Base-by-base conservation (phyloP, 2,113 vertebrate species). In the Trogon melanurus region DNA sequence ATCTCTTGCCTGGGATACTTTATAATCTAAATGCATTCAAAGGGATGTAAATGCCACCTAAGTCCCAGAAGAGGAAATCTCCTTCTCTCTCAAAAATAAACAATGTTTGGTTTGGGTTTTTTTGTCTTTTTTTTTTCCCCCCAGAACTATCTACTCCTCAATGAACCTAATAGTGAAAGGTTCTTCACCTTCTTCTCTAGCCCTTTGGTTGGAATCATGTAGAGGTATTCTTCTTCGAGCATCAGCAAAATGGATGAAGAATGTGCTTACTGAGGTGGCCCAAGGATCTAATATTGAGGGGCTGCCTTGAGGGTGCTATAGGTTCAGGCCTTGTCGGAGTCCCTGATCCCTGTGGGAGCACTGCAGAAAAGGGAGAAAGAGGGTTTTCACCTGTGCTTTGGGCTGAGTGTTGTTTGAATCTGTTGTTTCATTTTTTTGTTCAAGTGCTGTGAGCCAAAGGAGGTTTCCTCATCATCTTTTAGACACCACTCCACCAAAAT, bases 341-440 rank as follows among this genome's bases (percentile, higher is more conserved):
- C 54, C 57, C 47, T 71, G 26, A 60, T 56, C 34, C 57, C 30
- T 54, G 26, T 36, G 51, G 11, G 26, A 79, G 15, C 32, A 47
- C 29, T 53, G 44, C 20, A 78, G 65, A 66, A 72, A 65, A n/a
- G 50, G 34, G 13, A 57, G 26, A 29, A 30, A 34, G 3, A 7
- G 4, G 0, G 1, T 34, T 79, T 69, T 58, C 0, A 1, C 12
- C 60, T 15, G 30, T 62, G 32, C 27, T 86, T 82, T 2, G 2
- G 27, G 30, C 48, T 50, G n/a, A 56, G 60, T 60, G 9, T 30
- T 72, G 18, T 50, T 23, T 65, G 16, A 54, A 23, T 57, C 48
- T 21, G 9, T 26, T 36, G 13, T 36, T 80, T 51, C 10, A 13
- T 29, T 26, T 70, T 36, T 36, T 58, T 44, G 17, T 60, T 91